Conservation (phyloP, 2,888 invertebrate genomes). For the Orchestes rusci region DNA sequence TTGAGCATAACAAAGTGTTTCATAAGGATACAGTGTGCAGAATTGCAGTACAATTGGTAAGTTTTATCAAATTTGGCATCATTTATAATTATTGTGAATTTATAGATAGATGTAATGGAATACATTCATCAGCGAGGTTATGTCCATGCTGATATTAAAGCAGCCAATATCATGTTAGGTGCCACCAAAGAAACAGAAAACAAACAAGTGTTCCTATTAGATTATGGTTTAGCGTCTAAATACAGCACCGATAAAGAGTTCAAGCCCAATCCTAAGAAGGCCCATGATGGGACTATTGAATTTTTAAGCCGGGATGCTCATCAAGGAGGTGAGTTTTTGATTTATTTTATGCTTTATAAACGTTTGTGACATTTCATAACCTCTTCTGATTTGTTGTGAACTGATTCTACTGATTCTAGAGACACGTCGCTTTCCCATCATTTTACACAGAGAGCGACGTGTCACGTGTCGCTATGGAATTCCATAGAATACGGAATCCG, state of each 20-base stretch:
- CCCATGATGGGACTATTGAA: conserved; percentile 96
- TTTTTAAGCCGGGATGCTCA: conserved; percentile 96
- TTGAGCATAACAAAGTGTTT: conserved; percentile 59
- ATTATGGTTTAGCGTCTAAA: conserved; percentile 84
- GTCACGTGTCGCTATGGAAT: too few relatives aligned
- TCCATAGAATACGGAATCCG: too few relatives aligned
- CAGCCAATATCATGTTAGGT: conserved; percentile 83
- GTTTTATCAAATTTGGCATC: too few relatives aligned
- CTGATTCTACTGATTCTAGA: too few relatives aligned
- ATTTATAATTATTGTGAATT: too few relatives aligned
- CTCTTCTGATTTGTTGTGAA: too few relatives aligned
- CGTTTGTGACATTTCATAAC: too few relatives aligned
- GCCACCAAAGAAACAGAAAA: conserved; percentile 55
- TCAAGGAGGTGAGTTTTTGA: conserved; percentile 64
- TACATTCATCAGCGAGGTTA: conserved; percentile 89
- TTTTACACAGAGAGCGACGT: too few relatives aligned
- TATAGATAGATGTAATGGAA: conserved; percentile 79
- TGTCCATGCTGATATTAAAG: conserved; percentile 94
- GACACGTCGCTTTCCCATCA: too few relatives aligned
- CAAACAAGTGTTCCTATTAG: conserved; percentile 74
- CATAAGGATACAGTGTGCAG: conserved; percentile 69
- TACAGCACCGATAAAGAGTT: conserved; percentile 66
- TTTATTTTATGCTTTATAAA: too few relatives aligned
- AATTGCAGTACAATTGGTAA: conserved; percentile 77
- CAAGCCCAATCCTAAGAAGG: conserved; percentile 82